These are phyloP conservation scores for Brachionus sp. DNA, from an alignment of 1,140 invertebrate genomes.

Conservation along the genomic window DNA sequence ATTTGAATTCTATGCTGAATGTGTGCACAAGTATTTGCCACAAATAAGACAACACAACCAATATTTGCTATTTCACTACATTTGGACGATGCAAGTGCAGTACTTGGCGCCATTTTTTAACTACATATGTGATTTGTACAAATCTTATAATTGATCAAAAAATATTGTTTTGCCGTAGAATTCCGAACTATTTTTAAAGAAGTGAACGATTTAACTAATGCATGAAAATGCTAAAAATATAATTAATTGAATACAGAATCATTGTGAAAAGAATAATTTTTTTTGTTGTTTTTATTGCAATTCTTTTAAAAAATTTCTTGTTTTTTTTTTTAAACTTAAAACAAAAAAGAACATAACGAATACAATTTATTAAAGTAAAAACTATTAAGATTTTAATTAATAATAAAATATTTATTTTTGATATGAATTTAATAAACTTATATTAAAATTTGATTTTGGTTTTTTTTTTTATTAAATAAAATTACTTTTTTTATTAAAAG, in stretches of 20 bases:
- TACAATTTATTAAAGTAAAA: background rate
- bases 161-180: conserved; percentile 31
- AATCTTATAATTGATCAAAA: conserved; percentile 14
- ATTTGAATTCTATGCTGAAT: conserved; percentile 42
- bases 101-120: conserved; percentile 44
- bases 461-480: too few species aligned
- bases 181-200: conserved; percentile 14
- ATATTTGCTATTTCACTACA: conserved; percentile 38
- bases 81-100: conserved; percentile 44
- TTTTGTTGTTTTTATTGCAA: conserved; percentile 10
- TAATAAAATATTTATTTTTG: background rate
- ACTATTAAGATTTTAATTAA: background rate
- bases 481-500: too few species aligned
- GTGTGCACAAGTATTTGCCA: conserved; percentile 44
- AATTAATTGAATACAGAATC: background rate
- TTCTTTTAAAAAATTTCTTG: background rate
- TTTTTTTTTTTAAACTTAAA: background rate
- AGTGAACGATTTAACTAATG: background rate
- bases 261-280: background rate
- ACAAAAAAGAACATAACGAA: background rate
- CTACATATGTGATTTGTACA: conserved; percentile 42
- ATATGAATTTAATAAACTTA: background rate
- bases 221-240: background rate
- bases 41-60: conserved; percentile 39
- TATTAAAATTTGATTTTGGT: background rate